These are phyloP conservation scores for Osedax frankpressi DNA, from an alignment of 2,888 invertebrate species.

Conservation along the genomic window DNA sequence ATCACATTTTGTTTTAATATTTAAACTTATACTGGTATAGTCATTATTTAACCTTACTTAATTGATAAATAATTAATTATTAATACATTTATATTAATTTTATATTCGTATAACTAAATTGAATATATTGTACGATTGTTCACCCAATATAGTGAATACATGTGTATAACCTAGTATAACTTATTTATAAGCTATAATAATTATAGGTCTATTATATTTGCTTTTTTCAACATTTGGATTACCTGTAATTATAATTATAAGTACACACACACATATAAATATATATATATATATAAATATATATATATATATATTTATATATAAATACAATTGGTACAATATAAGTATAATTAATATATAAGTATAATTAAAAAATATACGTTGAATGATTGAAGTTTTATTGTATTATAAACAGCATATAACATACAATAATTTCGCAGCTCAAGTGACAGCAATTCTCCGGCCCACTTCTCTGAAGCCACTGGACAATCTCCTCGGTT, in stretches of 20 bases:
- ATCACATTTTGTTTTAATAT: too few relatives aligned
- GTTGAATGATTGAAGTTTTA: not conserved
- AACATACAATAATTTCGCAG: not conserved
- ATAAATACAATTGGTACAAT: not conserved
- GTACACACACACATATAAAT: not conserved
- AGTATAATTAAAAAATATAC: not conserved
- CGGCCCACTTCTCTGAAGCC: not conserved
- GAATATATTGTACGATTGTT: too few relatives aligned
- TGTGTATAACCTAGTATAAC: too few relatives aligned
- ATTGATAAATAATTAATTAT: too few relatives aligned
- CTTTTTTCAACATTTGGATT: not conserved
- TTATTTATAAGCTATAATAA: too few relatives aligned
- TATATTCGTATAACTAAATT: too few relatives aligned
- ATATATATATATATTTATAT: not conserved
- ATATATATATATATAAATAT: slow-evolving; percentile 1
- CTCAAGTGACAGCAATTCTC: not conserved
- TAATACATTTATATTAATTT: too few relatives aligned
- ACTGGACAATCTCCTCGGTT: slow-evolving; percentile 2
- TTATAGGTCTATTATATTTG: too few relatives aligned
- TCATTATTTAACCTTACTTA: too few relatives aligned
- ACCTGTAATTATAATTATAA: not conserved
- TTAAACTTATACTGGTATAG: too few relatives aligned
- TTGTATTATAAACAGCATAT: not conserved
- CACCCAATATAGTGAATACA: too few relatives aligned
- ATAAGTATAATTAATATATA: not conserved